phyloP scores from a whole-genome alignment of 2,888 invertebrate genomes.

The Micoletzkya japonica region DNA sequence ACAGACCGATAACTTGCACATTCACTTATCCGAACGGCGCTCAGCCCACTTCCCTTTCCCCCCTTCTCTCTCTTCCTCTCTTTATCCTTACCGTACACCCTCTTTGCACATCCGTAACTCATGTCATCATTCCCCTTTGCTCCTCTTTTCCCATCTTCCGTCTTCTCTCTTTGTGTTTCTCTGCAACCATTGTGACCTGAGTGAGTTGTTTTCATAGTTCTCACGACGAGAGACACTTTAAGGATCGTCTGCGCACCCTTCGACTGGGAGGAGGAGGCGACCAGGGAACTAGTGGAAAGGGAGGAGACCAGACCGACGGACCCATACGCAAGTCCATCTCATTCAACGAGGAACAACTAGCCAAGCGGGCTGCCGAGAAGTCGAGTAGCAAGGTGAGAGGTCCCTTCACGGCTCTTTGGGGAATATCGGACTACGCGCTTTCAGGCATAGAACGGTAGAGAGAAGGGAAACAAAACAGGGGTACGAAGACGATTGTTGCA shows the following conservation, averaged over 20 bases:
- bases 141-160: too few species aligned
- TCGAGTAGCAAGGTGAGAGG: neutral
- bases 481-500: too few species aligned
- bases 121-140: too few species aligned
- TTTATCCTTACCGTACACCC: neutral
- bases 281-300: conserved; percentile 1
- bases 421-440: too few species aligned
- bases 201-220: too few species aligned
- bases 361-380: neutral
- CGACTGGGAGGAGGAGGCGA: conserved; percentile 1
- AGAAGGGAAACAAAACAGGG: too few species aligned
- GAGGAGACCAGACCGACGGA: neutral
- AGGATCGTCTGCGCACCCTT: conserved; percentile 20
- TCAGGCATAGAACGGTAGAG: too few species aligned
- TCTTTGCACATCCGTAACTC: neutral
- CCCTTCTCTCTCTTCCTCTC: neutral
- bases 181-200: too few species aligned
- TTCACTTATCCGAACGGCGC: neutral
- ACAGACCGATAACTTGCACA: too few species aligned
- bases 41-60: neutral
- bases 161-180: too few species aligned
- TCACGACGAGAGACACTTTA: neutral
- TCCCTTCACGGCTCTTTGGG: too few species aligned
- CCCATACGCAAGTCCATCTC: conserved; percentile 20
- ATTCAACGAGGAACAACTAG: conserved; percentile 18